Evolutionary conservation across 2,797 vertebrate genomes (phyloP), one percentile per base, ranked within the genome.

Genomic region (Chelon labrosus): DNA sequence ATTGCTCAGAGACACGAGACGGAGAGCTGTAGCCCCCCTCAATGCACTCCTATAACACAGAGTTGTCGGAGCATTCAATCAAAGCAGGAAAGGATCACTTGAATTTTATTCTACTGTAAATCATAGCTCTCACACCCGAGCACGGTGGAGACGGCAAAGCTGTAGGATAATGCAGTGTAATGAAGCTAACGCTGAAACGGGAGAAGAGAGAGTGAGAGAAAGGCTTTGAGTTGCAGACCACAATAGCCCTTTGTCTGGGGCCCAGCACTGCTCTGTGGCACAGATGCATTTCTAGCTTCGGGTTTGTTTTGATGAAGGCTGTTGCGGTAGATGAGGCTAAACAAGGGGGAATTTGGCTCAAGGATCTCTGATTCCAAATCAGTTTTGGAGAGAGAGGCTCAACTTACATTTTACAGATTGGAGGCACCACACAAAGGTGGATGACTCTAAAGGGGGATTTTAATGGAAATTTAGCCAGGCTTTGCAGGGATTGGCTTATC

Each of bases 21-120:
- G 41, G 77, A 44, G 66, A 65, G 77, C 67, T 51, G 44, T n/a
- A 72, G 13, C 25, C 25, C 59, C 71, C 70, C 74, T 57, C 63
- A 62, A n/a, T 64, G 71, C 65, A 9, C 39, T 3, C 25, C 64
- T 39, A 2, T 17, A 2, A 47, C 57, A 10, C 5, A 60, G 68
- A 65, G 75, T 68, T 71, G 70, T 46, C 42, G 41, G 78, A 75
- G 74, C 73, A 59, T 73, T 85, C 82, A 81, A 79, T 87, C 89
- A 77, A 80, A 82, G 74, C 14, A 79, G 73, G 88, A 89, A 88
- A 73, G 70, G 75, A 64, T 59, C n/a, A 9, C 70, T 52, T 61
- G 38, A 72, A 84, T 86, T 86, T 75, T 62, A 81, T 82, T 78
- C 49, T 5, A 9, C 57, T 57, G 54, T 75, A 59, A 79, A 53